Evolutionary conservation across 1,140 invertebrate species (phyloP).

Genomic region (Notospermus geniculatus): DNA sequence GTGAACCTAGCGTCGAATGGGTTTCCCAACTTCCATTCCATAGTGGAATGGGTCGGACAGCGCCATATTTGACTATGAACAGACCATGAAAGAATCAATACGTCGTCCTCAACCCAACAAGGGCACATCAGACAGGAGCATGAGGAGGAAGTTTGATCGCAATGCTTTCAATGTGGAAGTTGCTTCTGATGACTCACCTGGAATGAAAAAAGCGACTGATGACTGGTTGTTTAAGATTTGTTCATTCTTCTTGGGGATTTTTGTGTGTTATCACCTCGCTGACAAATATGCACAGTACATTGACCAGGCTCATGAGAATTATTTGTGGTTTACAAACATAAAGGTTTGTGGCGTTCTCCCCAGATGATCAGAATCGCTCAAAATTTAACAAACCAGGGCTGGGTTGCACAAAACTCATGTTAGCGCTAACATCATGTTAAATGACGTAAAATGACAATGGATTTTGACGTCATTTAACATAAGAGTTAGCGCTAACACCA

Average conservation of each 20-base stretch:
- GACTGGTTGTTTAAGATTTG: background rate
- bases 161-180: background rate
- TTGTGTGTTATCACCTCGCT: background rate
- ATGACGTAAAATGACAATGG: no score
- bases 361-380: background rate
- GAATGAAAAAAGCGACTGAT: background rate
- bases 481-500: no score
- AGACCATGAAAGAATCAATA: no score
- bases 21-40: no score
- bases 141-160: background rate
- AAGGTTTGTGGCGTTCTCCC: background rate
- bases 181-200: background rate
- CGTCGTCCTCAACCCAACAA: no score
- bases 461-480: no score
- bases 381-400: no score
- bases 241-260: constrained; percentile 1
- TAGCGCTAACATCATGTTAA: no score
- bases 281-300: background rate
- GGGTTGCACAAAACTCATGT: no score
- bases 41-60: no score
- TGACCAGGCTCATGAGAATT: background rate
- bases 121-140: background rate
- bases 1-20: no score
- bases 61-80: no score
- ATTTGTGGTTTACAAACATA: constrained; percentile 3